Conservation (phyloP, 2,113 vertebrate genomes). For the Syrmaticus mikado region DNA sequence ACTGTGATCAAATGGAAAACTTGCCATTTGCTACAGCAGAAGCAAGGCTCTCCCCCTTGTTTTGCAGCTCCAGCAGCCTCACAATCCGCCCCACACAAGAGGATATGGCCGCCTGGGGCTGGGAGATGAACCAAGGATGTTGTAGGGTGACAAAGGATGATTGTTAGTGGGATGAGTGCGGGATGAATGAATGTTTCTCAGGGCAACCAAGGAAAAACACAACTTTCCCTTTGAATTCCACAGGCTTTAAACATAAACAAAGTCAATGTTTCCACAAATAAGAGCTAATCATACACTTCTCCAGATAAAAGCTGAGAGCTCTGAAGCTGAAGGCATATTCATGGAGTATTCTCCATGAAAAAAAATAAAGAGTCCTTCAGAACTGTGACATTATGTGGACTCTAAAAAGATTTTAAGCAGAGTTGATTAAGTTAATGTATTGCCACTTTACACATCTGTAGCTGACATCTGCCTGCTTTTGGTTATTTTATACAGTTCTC, state of each 20-base stretch:
- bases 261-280: constrained; percentile 8
- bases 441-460: background rate
- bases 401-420: background rate
- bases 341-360: background rate
- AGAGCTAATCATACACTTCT: background rate
- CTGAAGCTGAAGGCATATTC: background rate
- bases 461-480: background rate
- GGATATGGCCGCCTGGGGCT: background rate
- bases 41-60: background rate
- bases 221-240: background rate
- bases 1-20: background rate
- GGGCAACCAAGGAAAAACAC: constrained; percentile 9
- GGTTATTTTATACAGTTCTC: background rate
- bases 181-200: constrained; percentile 9
- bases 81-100: background rate
- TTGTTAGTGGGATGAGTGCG: background rate
- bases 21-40: background rate
- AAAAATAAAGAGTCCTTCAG: background rate
- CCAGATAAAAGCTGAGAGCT: background rate
- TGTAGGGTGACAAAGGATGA: background rate
- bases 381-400: background rate
- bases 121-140: background rate
- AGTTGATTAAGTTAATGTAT: background rate
- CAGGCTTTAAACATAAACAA: constrained; percentile 47
- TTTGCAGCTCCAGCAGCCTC: background rate